Percentiles rank a stretch among this genome's conserved stretches.
Conservation (phyloP, 2,113 vertebrate species). For the Lamprotornis superbus region DNA sequence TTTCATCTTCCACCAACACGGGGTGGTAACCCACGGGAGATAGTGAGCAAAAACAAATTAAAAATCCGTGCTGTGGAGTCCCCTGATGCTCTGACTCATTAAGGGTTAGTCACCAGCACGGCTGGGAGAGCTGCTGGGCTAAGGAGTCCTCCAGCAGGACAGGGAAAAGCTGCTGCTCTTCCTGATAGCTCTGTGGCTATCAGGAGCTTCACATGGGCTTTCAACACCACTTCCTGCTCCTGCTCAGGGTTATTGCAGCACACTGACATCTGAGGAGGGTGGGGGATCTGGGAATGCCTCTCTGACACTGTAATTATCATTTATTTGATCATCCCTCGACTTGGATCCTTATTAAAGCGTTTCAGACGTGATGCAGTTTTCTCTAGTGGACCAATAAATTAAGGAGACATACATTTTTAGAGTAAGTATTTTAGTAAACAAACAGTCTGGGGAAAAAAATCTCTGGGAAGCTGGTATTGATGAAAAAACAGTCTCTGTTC, state of each 20-base stretch:
- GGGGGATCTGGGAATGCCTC: background rate
- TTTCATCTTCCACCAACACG: background rate
- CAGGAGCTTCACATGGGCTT: background rate
- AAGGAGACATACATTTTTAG: background rate
- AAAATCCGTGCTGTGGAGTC: rapidly evolving
- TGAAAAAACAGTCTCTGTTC: background rate
- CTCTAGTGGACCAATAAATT: slow-evolving; percentile 17
- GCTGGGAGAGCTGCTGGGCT: background rate
- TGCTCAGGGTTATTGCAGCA: background rate
- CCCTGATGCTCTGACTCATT: background rate
- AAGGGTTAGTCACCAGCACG: background rate
- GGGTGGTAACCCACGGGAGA: background rate
- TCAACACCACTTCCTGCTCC: background rate
- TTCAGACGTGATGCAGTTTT: slow-evolving; percentile 25
- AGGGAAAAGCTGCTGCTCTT: background rate
- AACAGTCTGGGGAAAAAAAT: background rate
- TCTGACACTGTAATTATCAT: slow-evolving; percentile 1
- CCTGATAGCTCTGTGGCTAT: background rate
- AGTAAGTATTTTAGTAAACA: slow-evolving; percentile 7
- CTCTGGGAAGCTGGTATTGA: background rate
- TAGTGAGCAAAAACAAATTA: background rate
- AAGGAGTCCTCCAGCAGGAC: background rate
- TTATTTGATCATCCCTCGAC: background rate
- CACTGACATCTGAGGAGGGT: background rate
- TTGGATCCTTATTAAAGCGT: background rate